A percentile compares a stretch with the other conserved stretches of the same genome.
phyloP scores from a whole-genome alignment of 2,888 invertebrate species.

The Adelphocoris suturalis region DNA sequence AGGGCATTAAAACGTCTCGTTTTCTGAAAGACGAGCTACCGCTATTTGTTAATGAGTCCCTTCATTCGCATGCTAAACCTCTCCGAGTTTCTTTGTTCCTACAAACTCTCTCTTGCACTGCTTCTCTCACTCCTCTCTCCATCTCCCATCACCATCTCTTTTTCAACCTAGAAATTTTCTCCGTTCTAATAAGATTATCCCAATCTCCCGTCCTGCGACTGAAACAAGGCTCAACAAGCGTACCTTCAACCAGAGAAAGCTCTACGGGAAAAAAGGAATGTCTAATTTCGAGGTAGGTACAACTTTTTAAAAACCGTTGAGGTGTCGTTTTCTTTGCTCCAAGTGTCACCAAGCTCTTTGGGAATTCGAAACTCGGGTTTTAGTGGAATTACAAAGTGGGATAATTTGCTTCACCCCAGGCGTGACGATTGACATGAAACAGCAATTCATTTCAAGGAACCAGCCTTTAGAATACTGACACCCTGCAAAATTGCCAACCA shows the following conservation, averaged over 20 bases:
- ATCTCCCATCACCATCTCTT: too few relatives aligned
- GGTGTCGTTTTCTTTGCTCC: not conserved
- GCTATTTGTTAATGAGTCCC: not conserved
- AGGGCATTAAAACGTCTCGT: not conserved
- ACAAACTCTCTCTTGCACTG: too few relatives aligned
- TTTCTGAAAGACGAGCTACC: not conserved
- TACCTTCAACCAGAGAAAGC: not conserved
- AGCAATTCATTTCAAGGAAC: not conserved
- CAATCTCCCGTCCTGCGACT: not conserved
- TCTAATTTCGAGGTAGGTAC: not conserved
- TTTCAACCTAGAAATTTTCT: not conserved
- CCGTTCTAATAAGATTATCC: not conserved
- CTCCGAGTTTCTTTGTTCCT: not conserved
- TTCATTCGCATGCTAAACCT: not conserved
- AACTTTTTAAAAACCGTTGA: not conserved
- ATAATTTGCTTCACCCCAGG: not conserved
- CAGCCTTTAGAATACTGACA: not conserved
- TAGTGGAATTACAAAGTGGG: not conserved
- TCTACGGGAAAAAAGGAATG: not conserved
- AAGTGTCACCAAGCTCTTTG: not conserved
- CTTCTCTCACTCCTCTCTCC: too few relatives aligned
- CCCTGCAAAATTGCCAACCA: not conserved
- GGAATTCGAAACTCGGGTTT: not conserved
- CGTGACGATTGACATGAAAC: not conserved
- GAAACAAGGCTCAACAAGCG: not conserved